These are phyloP conservation scores for Lepidochrysops patricia DNA, from an alignment of 2,888 invertebrate species.

Conservation along the genomic window DNA sequence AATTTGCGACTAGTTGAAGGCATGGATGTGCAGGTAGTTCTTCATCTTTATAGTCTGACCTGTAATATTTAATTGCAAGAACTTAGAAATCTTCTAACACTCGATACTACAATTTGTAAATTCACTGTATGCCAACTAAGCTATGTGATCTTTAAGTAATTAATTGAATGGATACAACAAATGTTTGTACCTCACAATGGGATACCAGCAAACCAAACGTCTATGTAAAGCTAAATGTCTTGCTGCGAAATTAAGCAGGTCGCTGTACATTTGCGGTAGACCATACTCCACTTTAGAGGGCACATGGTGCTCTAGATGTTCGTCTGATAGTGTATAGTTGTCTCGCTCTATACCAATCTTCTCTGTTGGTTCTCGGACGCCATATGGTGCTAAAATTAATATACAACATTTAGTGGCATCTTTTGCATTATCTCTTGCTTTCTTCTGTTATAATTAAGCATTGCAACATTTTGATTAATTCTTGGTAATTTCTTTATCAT, in stretches of 20 bases:
- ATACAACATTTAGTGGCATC: background rate
- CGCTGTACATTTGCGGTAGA: conserved; percentile 85
- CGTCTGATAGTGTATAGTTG: conserved; percentile 77
- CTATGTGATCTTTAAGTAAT: too few relatives aligned
- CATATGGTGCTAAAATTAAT: conserved; percentile 89
- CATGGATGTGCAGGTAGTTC: conserved; percentile 88
- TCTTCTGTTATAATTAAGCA: too few relatives aligned
- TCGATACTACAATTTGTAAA: too few relatives aligned
- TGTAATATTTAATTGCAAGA: too few relatives aligned
- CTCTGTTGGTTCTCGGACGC: conserved; percentile 94
- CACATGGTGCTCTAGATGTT: conserved; percentile 80
- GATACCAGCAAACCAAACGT: conserved; percentile 96
- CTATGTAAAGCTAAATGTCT: conserved; percentile 83
- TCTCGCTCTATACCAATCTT: conserved; percentile 82
- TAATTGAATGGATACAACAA: background rate
- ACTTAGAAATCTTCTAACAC: too few relatives aligned
- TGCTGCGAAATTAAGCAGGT: conserved; percentile 89
- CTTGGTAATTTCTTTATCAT: background rate
- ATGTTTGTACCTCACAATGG: conserved; percentile 84
- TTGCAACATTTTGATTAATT: background rate
- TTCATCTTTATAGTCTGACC: conserved; percentile 81
- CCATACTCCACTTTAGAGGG: conserved; percentile 91
- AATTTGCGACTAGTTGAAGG: conserved; percentile 84
- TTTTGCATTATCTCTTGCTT: too few relatives aligned
- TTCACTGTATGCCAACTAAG: too few relatives aligned